Evolutionary conservation across 2,888 invertebrate genomes (phyloP), one percentile per base, ranked within the genome.

Genomic region (Platycheirus rosarum): DNA sequence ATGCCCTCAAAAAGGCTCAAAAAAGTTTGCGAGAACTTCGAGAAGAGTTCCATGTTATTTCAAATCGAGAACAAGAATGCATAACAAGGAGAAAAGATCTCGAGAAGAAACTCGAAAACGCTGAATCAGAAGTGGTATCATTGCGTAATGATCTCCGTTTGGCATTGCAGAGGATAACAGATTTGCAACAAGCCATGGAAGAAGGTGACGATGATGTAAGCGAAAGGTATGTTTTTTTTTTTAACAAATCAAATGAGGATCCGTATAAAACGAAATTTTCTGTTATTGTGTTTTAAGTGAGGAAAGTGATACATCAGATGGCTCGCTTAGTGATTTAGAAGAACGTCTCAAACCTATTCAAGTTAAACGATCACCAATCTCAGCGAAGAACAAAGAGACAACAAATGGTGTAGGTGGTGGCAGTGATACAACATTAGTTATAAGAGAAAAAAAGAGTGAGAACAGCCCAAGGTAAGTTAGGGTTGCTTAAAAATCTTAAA

Each of bases 131-230:
- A 90, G 92, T 93, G 63, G 91, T 95, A 85, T 92, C 94, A 84
- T 93, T 96, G 46, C 91, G 94, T 87, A 93, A 95, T 89, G 98
- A 98, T 91, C 93, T 98, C 48, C 93, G 97, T 63, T 92, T 98
- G 66, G 98, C 98, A 3, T 92, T 97, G 74, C 94, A 97, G 84
- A 93, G 98, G 78, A 97, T 98, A 86, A 94, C 97, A 51, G 97
- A 97, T 88, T 91, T 98, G 84, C 98, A 98, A 89, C 95, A 96
- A 87, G 98, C 97, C 79, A 96, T 98, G 89, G 97, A 97, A 85
- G 97, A 95, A 0, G 96, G 96, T 87, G 92, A 95, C 70, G 94
- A 94, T 86, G 94, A 90, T 84, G 87, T 89, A 29, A 89, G 89
- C 76, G 91, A 90, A 40, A 91, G 90, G 91, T 90, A 69, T 80